A percentile compares a stretch with the other conserved stretches of the same genome.
These are phyloP conservation scores for Frankliniella intonsa DNA, from an alignment of 2,888 invertebrate species.

Conservation along the genomic window DNA sequence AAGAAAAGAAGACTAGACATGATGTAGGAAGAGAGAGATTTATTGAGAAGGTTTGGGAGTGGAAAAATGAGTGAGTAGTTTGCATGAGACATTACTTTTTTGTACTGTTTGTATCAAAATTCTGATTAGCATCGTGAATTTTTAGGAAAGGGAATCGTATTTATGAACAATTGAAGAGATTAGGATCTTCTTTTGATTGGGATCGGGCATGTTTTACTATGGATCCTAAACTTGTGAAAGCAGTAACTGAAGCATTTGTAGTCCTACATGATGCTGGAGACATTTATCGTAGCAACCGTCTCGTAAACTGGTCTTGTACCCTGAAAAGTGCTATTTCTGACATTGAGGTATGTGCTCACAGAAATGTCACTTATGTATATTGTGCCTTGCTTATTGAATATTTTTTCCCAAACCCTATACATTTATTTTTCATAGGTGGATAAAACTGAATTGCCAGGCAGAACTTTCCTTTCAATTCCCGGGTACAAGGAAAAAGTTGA, in stretches of 20 bases:
- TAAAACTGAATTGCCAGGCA: constrained; percentile 81
- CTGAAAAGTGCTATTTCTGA: constrained; percentile 97
- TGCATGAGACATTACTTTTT: constrained; percentile 22
- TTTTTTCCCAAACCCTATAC: constrained; percentile 18
- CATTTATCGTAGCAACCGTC: constrained; percentile 87
- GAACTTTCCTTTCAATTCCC: constrained; percentile 82
- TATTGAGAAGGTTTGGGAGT: constrained; percentile 88
- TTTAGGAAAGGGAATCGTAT: constrained; percentile 63
- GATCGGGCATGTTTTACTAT: constrained; percentile 90
- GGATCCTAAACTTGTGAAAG: constrained; percentile 81
- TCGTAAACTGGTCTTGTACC: constrained; percentile 98
- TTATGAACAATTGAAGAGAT: constrained; percentile 76
- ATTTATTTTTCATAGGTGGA: constrained; percentile 60
- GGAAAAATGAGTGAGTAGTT: constrained; percentile 74
- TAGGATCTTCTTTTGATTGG: constrained; percentile 96
- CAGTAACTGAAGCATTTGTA: constrained; percentile 93
- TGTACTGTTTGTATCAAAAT: constrained; percentile 21
- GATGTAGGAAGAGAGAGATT: constrained; percentile 94
- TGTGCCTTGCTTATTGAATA: neutral
- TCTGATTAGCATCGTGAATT: constrained; percentile 31
- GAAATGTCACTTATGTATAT: neutral
- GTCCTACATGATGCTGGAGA: constrained; percentile 78
- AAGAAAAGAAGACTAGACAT: constrained; percentile 78
- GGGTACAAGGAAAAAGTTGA: constrained; percentile 86
- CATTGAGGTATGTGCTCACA: constrained; percentile 66